Evolutionary conservation across 1,140 invertebrate species (phyloP).

Genomic region (Zaprionus ghesquierei): DNA sequence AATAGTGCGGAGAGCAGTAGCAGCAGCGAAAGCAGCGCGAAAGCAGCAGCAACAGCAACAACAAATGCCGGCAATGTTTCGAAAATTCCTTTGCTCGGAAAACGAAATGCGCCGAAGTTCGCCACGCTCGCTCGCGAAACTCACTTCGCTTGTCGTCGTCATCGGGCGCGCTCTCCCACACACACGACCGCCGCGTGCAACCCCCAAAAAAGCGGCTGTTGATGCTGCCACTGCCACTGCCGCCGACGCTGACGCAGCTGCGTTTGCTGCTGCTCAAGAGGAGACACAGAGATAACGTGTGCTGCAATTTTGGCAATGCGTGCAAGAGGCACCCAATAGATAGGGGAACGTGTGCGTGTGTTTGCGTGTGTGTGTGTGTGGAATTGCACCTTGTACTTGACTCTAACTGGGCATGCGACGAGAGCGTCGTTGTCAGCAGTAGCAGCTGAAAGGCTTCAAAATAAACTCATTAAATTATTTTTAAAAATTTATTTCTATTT

Average conservation of each 20-base stretch:
- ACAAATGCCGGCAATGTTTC: slow-evolving; percentile 27
- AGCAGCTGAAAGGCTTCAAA: not conserved
- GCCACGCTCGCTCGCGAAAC: slow-evolving; percentile 27
- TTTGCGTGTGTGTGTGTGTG: not conserved
- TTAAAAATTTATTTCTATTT: not conserved
- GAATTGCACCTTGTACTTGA: not conserved
- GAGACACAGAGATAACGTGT: slow-evolving; percentile 5
- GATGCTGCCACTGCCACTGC: not conserved
- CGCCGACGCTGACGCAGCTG: not conserved
- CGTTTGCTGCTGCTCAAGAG: not conserved
- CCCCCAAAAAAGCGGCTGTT: slow-evolving; percentile 53
- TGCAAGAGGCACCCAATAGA: no score
- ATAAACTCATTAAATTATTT: not conserved
- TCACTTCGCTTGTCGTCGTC: slow-evolving; percentile 10
- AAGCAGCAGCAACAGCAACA: slow-evolving; percentile 5
- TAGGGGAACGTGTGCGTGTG: not conserved
- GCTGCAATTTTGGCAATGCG: slow-evolving; percentile 37
- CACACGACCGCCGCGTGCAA: slow-evolving; percentile 49
- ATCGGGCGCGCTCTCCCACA: slow-evolving; percentile 52
- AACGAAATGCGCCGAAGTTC: slow-evolving; percentile 23
- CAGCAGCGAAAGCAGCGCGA: slow-evolving; percentile 13
- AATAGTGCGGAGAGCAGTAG: slow-evolving; percentile 42
- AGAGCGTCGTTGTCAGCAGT: no score
- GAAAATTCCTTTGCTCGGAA: slow-evolving; percentile 72
- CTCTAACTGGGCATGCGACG: not conserved